Conservation (phyloP, 2,888 invertebrate genomes). For the Laspeyria flexula region DNA sequence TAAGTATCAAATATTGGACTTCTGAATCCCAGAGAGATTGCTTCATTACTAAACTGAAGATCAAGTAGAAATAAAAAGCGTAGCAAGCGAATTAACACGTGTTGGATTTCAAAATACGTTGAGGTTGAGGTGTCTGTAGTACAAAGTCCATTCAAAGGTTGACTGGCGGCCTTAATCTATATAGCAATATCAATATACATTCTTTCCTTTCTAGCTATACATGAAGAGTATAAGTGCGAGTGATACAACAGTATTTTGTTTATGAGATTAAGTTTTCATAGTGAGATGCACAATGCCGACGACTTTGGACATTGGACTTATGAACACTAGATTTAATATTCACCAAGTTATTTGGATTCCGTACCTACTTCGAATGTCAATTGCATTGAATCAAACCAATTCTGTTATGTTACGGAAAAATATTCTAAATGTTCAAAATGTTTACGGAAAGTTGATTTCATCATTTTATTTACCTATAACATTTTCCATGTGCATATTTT, state of each 20-base stretch:
- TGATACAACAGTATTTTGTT: no score
- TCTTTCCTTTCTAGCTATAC: no score
- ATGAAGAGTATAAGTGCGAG: no score
- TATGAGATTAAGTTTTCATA: no score
- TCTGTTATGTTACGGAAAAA: background rate
- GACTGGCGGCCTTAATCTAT: no score
- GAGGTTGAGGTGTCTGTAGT: background rate
- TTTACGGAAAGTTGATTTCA: no score
- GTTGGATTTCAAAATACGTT: background rate
- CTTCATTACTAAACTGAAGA: background rate
- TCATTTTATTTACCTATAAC: no score
- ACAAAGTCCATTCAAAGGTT: conserved; percentile 11
- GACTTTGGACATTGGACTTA: conserved; percentile 32
- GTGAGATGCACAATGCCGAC: no score
- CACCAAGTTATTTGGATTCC: background rate
- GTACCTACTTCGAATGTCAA: background rate
- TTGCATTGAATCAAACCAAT: background rate
- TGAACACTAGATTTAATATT: conserved; percentile 6
- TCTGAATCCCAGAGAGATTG: background rate
- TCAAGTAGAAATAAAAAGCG: background rate
- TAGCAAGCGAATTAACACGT: background rate
- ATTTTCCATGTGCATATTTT: no score
- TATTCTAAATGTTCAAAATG: no score
- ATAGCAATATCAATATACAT: no score
- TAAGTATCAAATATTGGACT: background rate